phyloP scores from a whole-genome alignment of 2,888 invertebrate species.

The Polyommatus icarus region DNA sequence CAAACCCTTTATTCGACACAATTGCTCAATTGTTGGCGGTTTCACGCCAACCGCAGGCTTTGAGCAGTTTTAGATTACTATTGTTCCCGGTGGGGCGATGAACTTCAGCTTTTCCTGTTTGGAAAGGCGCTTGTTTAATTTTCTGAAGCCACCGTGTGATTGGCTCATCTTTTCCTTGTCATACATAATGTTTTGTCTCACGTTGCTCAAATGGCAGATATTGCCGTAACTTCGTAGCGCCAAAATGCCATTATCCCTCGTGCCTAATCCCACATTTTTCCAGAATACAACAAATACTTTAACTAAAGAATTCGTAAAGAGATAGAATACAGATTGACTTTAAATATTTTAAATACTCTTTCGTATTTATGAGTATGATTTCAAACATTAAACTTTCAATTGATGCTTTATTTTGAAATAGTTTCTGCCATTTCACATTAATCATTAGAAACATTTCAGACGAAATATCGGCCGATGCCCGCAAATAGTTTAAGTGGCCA shows the following conservation, averaged over 20 bases:
- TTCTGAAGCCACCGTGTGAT: background rate
- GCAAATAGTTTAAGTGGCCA: background rate
- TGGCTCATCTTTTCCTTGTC: too few species aligned
- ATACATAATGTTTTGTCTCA: too few species aligned
- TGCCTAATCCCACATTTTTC: too few species aligned
- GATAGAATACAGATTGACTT: too few species aligned
- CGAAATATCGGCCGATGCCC: background rate
- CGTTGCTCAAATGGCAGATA: too few species aligned
- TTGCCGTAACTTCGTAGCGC: too few species aligned
- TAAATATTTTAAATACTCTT: too few species aligned
- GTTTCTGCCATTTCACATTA: background rate
- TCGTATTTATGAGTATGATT: background rate
- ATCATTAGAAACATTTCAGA: background rate
- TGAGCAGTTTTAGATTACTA: constrained; percentile 22
- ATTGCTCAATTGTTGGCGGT: constrained; percentile 26
- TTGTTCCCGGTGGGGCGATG: background rate
- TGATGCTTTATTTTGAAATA: constrained; percentile 1
- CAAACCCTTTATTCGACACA: constrained; percentile 24
- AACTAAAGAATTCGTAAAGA: too few species aligned
- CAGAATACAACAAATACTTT: too few species aligned
- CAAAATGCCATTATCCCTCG: too few species aligned
- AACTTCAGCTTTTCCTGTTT: constrained; percentile 19
- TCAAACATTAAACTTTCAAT: background rate
- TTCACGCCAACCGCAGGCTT: constrained; percentile 13
- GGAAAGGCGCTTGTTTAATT: background rate